Evolutionary conservation across 2,113 vertebrate species (phyloP), one percentile per base, ranked within the genome.

Genomic region (Girardinichthys multiradiatus): DNA sequence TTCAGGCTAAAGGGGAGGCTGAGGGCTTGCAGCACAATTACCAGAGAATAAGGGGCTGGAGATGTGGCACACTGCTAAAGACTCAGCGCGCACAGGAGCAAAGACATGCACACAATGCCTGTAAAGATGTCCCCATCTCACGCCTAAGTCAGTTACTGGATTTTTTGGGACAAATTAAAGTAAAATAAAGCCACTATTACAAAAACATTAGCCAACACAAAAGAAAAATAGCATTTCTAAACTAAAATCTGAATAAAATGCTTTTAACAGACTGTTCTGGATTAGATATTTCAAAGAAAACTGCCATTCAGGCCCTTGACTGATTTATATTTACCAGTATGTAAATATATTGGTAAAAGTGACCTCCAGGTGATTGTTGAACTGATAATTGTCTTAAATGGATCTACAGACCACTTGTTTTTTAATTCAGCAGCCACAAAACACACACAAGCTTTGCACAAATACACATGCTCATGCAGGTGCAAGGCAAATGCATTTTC

Each of bases 21-120:
- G 95, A 94, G 97, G 96, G 96, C 96, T 96, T 96, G 96, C 96
- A 97, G 96, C 95, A 96, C 96, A 99, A 98, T 99, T 98, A 99
- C 96, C 96, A 95, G 96, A 95, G 96, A 97, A 95, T 96, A 98
- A 91, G 96, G 95, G 95, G 94, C 96, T 97, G 96, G 95, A 97
- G 96, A 97, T 95, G 94, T 95, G 96, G 96, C 95, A 95, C 95
- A 95, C 95, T 93, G 95, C 97, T 97, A 95, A 94, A 97, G 95
- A 97, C 95, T 69, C 68, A 79, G 84, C 79, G 87, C 83, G 76
- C 78, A 88, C 86, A 84, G 84, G 79, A 81, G 37, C 70, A 79
- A 79, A 68, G 68, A 80, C 75, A 80, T 69, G 73, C 84, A 83
- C 77, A 51, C 86, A 80, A 7, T 68, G 80, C 83, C 82, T 84